Evolutionary conservation across 2,888 invertebrate species (phyloP), one percentile per base, ranked within the genome.

Genomic region (Drosophila tanythrix): DNA sequence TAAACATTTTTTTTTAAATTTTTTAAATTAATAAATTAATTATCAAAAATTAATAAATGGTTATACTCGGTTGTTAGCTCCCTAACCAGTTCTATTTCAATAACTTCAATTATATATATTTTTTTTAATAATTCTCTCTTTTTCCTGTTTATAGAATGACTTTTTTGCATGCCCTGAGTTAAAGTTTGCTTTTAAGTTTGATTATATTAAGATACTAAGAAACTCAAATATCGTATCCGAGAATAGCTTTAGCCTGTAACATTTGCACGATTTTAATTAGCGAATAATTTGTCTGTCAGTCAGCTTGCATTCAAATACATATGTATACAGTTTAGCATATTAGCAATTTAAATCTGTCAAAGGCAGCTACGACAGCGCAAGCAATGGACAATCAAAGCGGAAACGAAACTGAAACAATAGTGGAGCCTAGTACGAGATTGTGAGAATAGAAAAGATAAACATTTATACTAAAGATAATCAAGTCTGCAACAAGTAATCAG

Each of bases 231-330:
- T 43, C 21, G 21, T 11, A 6, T 11, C 6, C 48, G 48, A 48
- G 25, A 25, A 48, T 48, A 48, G 2, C 15, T 7, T 25, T 7
- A n/a, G n/a, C n/a, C 38, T 38, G 8, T n/a, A n/a, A 10, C 3
- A 36, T 2, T 36, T 36, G 15, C 15, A 3, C 38, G 18, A 25
- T 35, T 52, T 43, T 18, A 40, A 65, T 65, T 52, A 43, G 61
- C 35, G 27, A 27, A 10, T 65, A 50, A 50, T 38, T 25, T 40
- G 60, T 61, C 65, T 15, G 38, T 33, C 50, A 40, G 15, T 50
- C 38, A 7, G 7, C 4, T 56, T 25, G 58, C 57, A 48, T 48
- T 57, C 48, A 36, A 36, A 38, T 38, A 36, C 29, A 38, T 38
- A 13, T 59, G 50, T 64, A 38, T 51, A 31, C 31, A 38, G 33